A percentile compares a stretch with the other conserved stretches of the same genome.
Evolutionary conservation across 2,113 vertebrate species (phyloP).

Genomic region (Cairina moschata): DNA sequence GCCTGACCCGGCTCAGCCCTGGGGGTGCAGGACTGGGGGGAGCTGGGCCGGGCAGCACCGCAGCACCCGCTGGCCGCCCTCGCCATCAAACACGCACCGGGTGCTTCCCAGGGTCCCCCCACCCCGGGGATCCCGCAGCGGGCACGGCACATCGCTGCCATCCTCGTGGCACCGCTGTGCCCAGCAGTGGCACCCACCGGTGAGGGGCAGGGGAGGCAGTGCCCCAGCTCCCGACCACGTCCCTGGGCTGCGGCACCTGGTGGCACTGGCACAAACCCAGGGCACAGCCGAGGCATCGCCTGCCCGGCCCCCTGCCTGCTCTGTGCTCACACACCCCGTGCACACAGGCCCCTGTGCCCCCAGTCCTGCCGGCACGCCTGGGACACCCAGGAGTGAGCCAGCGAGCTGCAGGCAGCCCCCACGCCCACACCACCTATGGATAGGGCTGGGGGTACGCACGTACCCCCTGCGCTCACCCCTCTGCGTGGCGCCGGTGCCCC

Average conservation of each 20-base stretch:
- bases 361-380: fast-evolving
- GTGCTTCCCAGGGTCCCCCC: too few species aligned
- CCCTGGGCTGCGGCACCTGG: too few species aligned
- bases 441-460: fast-evolving
- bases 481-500: fast-evolving
- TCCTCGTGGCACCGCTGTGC: neutral
- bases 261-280: too few species aligned
- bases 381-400: fast-evolving
- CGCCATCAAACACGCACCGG: too few species aligned
- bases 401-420: neutral
- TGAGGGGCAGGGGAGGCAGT: too few species aligned
- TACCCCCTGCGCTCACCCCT: neutral
- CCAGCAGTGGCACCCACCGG: too few species aligned
- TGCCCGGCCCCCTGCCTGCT: neutral
- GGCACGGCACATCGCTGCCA: neutral
- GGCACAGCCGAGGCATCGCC: neutral
- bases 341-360: fast-evolving
- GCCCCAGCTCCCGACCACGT: too few species aligned
- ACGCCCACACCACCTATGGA: neutral
- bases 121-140: fast-evolving
- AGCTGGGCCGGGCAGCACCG: neutral
- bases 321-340: neutral
- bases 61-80: too few species aligned
- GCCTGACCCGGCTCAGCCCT: fast-evolving
- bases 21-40: fast-evolving